Base-by-base conservation (phyloP, 2,888 invertebrate species). In the Sminthurides aquaticus region DNA sequence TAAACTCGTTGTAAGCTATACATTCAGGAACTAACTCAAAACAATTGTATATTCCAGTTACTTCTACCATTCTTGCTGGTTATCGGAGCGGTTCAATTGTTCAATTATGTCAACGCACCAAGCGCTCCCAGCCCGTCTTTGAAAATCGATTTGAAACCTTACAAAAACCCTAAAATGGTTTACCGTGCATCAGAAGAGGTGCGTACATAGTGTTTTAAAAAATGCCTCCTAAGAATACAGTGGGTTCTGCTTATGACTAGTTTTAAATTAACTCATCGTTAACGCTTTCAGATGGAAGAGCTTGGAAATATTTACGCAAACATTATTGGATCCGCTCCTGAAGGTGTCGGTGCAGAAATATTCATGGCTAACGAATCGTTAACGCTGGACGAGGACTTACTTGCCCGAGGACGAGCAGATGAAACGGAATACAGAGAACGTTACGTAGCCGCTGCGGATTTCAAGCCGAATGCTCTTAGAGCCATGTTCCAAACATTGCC, bases 401-500 rank as follows among this genome's bases (percentile, higher is more conserved):
- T 67, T 1, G 1, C 29, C 27, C 22, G 55, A 57, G 65, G 70
- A 43, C 18, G 49, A 34, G 34, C 28, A 8, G 69, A 74, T 25
- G 54, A 72, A 49, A 68, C 70, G 0, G 18, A 61, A 3, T 74
- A 68, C 59, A 29, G 73, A 52, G 71, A 69, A 28, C 55, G 67
- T 34, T 68, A 71, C 49, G 67, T 74, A 11, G 62, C 71, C 2
- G 72, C 71, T 2, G 69, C 68, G 22, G 69, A 69, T 27, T 58
- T 68, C 24, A 69, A 63, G 49, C 18, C 49, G 3, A 20, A 43
- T 1, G 24, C 65, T 54, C 25, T 67, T 3, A 70, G 67, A 55
- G 71, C 69, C 11, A 59, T 71, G 67, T 71, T 66, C 48, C 71
- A 71, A 25, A 69, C 70, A 1, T 67, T 71, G 29, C 69, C 72